Percentiles rank a stretch among this genome's conserved stretches.
phyloP scores from a whole-genome alignment of 2,797 vertebrate genomes.

The Ptychobarbus kaznakovi region DNA sequence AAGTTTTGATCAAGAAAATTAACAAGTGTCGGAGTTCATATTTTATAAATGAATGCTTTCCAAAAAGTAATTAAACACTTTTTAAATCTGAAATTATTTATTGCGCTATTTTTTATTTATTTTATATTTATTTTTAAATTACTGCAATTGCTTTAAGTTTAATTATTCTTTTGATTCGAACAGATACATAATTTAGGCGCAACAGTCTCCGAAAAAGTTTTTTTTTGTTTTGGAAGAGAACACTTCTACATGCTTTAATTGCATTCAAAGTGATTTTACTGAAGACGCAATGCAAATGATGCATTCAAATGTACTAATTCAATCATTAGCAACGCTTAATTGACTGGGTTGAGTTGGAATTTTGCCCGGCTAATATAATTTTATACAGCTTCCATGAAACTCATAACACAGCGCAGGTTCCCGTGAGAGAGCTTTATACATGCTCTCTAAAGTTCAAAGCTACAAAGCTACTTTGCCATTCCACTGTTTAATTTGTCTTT shows the following conservation, averaged over 20 bases:
- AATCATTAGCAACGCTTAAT: conserved; percentile 45
- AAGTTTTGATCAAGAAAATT: neutral
- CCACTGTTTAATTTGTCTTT: conserved; percentile 43
- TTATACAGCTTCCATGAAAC: conserved; percentile 45
- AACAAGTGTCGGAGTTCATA: neutral
- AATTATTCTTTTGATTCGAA: neutral
- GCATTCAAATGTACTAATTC: conserved; percentile 43
- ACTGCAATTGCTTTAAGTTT: neutral
- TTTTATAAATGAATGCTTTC: neutral
- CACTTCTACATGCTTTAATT: conserved; percentile 12
- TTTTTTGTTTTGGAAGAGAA: neutral
- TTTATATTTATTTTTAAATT: neutral
- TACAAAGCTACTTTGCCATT: conserved; percentile 47
- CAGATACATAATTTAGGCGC: neutral
- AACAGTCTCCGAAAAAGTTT: neutral
- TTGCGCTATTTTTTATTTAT: neutral
- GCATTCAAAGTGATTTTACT: conserved; percentile 23
- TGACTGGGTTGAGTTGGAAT: conserved; percentile 43
- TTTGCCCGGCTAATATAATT: conserved; percentile 30
- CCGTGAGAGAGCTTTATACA: conserved; percentile 47
- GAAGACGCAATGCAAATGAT: conserved; percentile 35
- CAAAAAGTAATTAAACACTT: neutral
- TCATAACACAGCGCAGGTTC: conserved; percentile 40
- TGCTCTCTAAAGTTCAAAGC: conserved; percentile 46
- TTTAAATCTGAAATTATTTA: neutral